Conservation (phyloP, 2,113 vertebrate species). For the Bagarius yarrelli region DNA sequence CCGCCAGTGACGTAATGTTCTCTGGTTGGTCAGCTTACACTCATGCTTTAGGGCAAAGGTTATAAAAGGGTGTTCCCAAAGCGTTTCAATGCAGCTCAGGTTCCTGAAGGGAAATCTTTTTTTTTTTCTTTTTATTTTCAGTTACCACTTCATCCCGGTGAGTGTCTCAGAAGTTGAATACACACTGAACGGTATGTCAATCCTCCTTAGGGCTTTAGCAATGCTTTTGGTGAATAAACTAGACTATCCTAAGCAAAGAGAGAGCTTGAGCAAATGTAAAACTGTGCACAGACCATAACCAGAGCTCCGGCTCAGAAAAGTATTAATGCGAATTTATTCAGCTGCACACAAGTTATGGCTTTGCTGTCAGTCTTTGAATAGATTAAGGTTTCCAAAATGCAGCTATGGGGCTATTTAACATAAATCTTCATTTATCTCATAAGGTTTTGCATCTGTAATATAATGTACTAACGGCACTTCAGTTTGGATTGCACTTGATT, state of each 20-base stretch:
- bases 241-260: neutral
- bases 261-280: neutral
- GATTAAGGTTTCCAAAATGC: neutral
- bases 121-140: neutral
- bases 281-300: neutral
- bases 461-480: neutral
- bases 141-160: neutral
- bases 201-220: neutral
- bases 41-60: too few species aligned
- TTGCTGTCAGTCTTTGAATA: neutral
- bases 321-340: conserved; percentile 12
- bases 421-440: conserved; percentile 6
- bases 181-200: neutral
- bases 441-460: neutral
- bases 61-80: too few species aligned
- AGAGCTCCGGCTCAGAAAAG: neutral
- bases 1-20: too few species aligned
- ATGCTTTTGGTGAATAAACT: neutral
- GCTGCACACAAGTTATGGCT: neutral
- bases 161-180: neutral
- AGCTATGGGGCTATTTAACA: neutral
- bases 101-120: neutral
- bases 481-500: neutral
- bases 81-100: too few species aligned
- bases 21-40: neutral